Percentiles rank a stretch among this genome's conserved stretches.
Evolutionary conservation across 2,113 vertebrate genomes (phyloP).

Genomic region (Strigops habroptila): DNA sequence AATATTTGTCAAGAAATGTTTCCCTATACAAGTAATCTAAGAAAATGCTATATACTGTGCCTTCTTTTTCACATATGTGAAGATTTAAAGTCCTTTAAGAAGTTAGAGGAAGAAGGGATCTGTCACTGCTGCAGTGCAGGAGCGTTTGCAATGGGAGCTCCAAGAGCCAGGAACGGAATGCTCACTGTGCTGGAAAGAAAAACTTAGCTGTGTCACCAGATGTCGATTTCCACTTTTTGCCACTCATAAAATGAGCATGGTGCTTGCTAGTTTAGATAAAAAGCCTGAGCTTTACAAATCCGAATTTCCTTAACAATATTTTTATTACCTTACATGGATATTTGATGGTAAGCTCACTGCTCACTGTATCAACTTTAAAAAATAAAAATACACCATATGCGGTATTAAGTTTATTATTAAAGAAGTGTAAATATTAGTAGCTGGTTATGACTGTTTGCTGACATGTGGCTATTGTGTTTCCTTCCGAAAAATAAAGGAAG

Average conservation of each 20-base stretch:
- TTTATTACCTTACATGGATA: neutral
- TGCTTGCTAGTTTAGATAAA: neutral
- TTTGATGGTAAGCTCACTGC: neutral
- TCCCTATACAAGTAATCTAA: neutral
- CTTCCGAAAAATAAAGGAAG: conserved; percentile 19
- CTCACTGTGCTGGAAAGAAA: neutral
- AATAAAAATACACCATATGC: neutral
- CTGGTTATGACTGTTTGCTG: neutral
- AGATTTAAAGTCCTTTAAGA: neutral
- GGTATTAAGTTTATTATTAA: neutral
- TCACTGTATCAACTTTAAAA: neutral
- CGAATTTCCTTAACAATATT: neutral
- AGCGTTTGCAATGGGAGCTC: neutral
- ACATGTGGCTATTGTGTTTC: neutral
- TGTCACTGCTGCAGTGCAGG: neutral
- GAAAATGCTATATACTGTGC: neutral
- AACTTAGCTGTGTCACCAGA: accelerated
- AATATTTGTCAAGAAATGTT: neutral
- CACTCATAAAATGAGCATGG: neutral
- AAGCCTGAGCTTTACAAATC: neutral
- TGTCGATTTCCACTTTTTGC: neutral
- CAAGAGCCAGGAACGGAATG: neutral
- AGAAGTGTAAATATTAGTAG: neutral
- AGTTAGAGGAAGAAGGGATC: neutral
- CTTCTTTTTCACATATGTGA: neutral